Percentiles rank a stretch among this genome's conserved stretches.
These are phyloP conservation scores for Chaetodon auriga DNA, from an alignment of 2,113 vertebrate genomes.

Conservation along the genomic window DNA sequence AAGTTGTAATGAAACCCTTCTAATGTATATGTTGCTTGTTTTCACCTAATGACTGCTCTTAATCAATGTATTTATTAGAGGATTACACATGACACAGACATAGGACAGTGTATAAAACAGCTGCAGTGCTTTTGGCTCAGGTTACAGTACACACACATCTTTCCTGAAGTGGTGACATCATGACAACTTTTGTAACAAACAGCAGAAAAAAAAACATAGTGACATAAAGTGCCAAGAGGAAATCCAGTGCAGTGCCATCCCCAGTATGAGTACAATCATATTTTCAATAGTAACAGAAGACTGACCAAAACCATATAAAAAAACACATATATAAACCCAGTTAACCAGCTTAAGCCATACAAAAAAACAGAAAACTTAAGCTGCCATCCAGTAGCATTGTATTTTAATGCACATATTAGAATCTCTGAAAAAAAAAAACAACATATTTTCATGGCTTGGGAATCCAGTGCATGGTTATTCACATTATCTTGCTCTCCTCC, in stretches of 20 bases:
- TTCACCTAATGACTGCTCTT: not conserved
- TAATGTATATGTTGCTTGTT: not conserved
- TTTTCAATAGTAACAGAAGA: constrained; percentile 29
- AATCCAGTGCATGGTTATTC: constrained; percentile 18
- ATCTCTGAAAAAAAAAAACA: constrained; percentile 7
- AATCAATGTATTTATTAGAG: not conserved
- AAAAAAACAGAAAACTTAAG: not conserved
- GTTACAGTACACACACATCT: constrained; percentile 6
- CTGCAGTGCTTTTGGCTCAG: constrained; percentile 29
- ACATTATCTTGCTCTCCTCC: constrained; percentile 20
- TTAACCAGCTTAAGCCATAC: not conserved
- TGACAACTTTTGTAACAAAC: not conserved
- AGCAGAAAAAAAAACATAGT: not conserved
- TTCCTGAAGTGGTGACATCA: not conserved
- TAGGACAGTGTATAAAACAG: not conserved
- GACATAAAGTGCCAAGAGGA: constrained; percentile 4
- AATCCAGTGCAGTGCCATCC: not conserved
- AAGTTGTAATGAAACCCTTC: not conserved
- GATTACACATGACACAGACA: constrained; percentile 19
- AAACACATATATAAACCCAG: not conserved
- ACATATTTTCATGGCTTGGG: constrained; percentile 1
- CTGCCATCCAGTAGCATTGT: not conserved
- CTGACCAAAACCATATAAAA: constrained; percentile 3
- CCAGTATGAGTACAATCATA: constrained; percentile 2
- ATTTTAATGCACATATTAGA: constrained; percentile 16